phyloP scores from a whole-genome alignment of 2,888 invertebrate species.

The Acrobasis repandana region DNA sequence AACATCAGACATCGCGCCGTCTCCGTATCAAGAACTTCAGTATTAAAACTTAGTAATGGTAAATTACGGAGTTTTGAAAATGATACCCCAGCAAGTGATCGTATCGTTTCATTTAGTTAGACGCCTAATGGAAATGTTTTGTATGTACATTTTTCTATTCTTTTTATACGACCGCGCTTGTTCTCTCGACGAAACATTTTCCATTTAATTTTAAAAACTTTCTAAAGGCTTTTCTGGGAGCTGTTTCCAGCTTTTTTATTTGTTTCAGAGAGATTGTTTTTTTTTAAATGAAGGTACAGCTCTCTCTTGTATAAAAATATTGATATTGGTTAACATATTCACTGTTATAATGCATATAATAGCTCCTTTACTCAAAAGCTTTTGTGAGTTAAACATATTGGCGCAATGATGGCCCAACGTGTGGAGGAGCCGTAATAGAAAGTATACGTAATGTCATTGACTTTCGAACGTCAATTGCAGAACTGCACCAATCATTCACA shows the following conservation, averaged over 20 bases:
- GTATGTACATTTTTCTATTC: not conserved
- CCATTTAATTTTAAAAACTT: not conserved
- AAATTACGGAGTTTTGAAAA: not conserved
- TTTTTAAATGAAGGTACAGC: too few species aligned
- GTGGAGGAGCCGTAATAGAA: too few species aligned
- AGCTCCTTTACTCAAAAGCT: too few species aligned
- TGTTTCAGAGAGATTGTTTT: not conserved
- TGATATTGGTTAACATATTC: too few species aligned
- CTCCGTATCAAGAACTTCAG: not conserved
- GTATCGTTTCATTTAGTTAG: not conserved
- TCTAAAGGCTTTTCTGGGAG: not conserved
- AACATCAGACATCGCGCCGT: not conserved
- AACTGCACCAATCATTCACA: slow-evolving; percentile 18
- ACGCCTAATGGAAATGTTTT: slow-evolving; percentile 6
- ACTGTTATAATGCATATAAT: too few species aligned
- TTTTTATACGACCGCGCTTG: not conserved
- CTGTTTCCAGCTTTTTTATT: not conserved
- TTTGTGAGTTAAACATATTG: too few species aligned
- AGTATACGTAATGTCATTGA: not conserved
- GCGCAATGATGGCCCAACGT: too few species aligned
- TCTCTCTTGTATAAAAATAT: too few species aligned
- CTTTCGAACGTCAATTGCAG: not conserved
- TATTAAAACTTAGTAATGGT: slow-evolving; percentile 4
- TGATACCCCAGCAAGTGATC: not conserved
- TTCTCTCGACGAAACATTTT: not conserved